Percentiles rank a stretch among this genome's conserved stretches.
Conservation (phyloP, 1,140 invertebrate genomes). For the Samia ricini region DNA sequence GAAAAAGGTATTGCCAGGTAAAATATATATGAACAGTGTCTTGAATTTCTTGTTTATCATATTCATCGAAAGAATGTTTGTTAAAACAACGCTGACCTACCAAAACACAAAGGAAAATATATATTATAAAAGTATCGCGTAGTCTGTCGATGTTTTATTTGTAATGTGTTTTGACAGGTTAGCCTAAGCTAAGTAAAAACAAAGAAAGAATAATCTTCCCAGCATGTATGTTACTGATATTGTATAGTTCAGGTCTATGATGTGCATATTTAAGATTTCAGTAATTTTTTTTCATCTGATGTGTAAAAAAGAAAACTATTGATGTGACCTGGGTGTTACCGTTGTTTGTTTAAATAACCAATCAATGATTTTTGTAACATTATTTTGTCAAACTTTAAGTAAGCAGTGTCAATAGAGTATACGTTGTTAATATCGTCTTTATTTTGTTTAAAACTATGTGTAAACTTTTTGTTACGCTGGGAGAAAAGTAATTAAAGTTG, state of each 20-base stretch:
- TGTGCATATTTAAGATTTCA: slow-evolving; percentile 57
- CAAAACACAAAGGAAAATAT: slow-evolving; percentile 49
- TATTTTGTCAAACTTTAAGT: not conserved
- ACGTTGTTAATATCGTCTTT: not conserved
- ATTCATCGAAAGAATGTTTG: slow-evolving; percentile 32
- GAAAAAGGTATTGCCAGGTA: not conserved
- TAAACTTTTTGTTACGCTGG: slow-evolving; percentile 11
- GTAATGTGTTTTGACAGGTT: slow-evolving; percentile 61
- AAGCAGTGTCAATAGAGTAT: not conserved
- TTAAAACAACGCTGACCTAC: slow-evolving; percentile 65
- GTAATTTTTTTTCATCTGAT: slow-evolving; percentile 45
- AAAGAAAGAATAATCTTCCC: slow-evolving; percentile 56
- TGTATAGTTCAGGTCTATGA: slow-evolving; percentile 40
- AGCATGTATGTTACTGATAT: slow-evolving; percentile 41
- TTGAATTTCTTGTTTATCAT: not conserved
- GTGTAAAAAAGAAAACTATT: slow-evolving; percentile 58
- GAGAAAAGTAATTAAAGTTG: not conserved
- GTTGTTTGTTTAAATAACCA: slow-evolving; percentile 47
- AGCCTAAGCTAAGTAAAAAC: slow-evolving; percentile 73
- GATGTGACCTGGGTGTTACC: slow-evolving; percentile 75
- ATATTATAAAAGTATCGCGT: not conserved
- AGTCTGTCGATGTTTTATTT: not conserved
- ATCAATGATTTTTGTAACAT: slow-evolving; percentile 53
- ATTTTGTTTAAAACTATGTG: slow-evolving; percentile 12
- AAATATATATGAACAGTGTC: not conserved